Evolutionary conservation across 2,797 vertebrate species (phyloP), one percentile per base, ranked within the genome.

Genomic region (Gadopsis marmoratus): DNA sequence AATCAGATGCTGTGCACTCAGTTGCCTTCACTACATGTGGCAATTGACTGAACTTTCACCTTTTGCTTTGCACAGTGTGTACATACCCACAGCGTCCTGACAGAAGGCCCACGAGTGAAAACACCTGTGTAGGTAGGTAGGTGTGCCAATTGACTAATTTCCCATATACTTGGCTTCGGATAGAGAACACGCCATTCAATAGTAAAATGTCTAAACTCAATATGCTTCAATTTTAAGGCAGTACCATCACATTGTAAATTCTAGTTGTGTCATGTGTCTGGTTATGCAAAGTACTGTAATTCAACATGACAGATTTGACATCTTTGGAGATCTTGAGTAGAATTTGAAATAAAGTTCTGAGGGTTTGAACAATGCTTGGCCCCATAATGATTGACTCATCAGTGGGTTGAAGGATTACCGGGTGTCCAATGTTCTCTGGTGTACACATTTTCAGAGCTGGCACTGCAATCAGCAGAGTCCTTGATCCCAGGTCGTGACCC

Each of bases 311-410:
- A 65, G 45, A 59, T 68, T 26, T 76, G 35, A 77, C 78, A 29
- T 77, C 31, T 74, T 51, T 61, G 19, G 23, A 51, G 71, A 76
- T 74, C 54, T 66, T 60, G 35, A 64, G 72, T 31, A 21, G 29
- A 43, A 63, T 81, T 78, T 78, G 64, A 47, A n/a, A 43, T 62
- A 43, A 81, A 61, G 47, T 73, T 74, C 17, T 66, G n/a, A 26
- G 58, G 23, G 31, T 81, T 55, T 76, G 50, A 82, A 74, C 13
- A 33, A n/a, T 37, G 47, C 69, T 58, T 43, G 51, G 19, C n/a
- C 3, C 11, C 63, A 58, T 70, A 53, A 81, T 66, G 81, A 84
- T 59, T 62, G 61, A 77, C 63, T 79, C 80, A 75, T 71, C 31
- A 5, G 56, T 63, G 70, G 45, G 33, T 23, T 41, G 45, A 67